Evolutionary conservation across 2,888 invertebrate genomes (phyloP), one percentile per base, ranked within the genome.

Genomic region (Selenia dentaria): DNA sequence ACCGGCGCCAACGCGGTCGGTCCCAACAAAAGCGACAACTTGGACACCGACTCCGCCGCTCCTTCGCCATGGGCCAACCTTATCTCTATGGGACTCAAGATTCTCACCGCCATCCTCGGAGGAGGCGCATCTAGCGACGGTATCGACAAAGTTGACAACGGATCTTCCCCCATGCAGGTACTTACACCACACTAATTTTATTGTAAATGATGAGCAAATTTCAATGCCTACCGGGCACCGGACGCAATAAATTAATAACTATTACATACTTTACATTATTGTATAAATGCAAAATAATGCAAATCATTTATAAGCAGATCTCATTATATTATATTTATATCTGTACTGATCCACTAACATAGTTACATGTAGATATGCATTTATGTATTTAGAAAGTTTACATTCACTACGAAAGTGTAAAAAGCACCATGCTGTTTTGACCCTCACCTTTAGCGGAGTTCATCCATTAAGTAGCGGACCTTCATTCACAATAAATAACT

Each of bases 71-170:
- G 97, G 97, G 95, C 97, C 29, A 96, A 96, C 83, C 91, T 97
- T 13, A 91, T 97, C 36, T 94, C 96, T 4, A 95, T 97, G 77
- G 97, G 97, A 36, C 92, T 97, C 42, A 95, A 96, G 83, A 95
- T 97, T 68, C 92, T 97, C 54, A 95, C 96, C 16, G 96, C 96
- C 24, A 92, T 97, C 61, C 91, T 97, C 44, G 96, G 96, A 36
- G 96, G 96, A 48, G 94, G 94, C 22, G 94, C 93, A 22, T 93
- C 93, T 31, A 93, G 93, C 65, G 96, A 96, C 72, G 96, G 96
- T 45, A 96, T 97, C 79, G 97, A 97, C 81, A 97, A 97, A 86
- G 96, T 97, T 45, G 97, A 97, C 86, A 96, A 96, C 77, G 96
- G 95, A 70, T 94, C 94, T 54, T 94, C 95, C 10, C 96, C 97